Conservation (phyloP, 2,797 vertebrate species). For the Aulostomus chinensis region DNA sequence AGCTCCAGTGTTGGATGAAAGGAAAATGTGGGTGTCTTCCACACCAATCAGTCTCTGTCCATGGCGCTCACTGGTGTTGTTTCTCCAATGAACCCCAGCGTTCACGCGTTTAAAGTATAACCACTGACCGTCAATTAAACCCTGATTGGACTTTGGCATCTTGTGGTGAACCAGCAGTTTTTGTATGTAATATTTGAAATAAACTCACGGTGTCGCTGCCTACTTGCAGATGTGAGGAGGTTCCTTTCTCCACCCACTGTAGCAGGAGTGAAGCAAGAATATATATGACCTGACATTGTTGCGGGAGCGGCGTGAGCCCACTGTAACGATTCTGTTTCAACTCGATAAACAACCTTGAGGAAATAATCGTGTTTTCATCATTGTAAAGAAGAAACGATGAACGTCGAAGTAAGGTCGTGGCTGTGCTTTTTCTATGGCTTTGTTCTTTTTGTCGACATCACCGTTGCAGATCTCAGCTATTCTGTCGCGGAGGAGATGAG, state of each 20-base stretch:
- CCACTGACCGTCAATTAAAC: neutral
- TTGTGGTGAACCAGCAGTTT: accelerated
- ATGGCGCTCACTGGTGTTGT: slow-evolving; percentile 12
- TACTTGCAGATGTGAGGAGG: slow-evolving; percentile 16
- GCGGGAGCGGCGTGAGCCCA: neutral
- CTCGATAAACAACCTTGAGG: accelerated
- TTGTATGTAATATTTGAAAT: slow-evolving; percentile 26
- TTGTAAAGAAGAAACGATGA: neutral
- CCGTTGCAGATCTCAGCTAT: slow-evolving; percentile 71
- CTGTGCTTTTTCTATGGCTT: slow-evolving; percentile 5
- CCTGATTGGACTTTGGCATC: accelerated
- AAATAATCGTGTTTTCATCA: accelerated
- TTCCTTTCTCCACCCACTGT: slow-evolving; percentile 39
- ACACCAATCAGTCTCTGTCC: neutral
- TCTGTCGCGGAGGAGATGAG: slow-evolving; percentile 69
- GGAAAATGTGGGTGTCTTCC: accelerated
- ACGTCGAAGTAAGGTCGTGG: too few relatives aligned
- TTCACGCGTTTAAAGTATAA: too few relatives aligned
- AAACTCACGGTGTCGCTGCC: slow-evolving; percentile 55
- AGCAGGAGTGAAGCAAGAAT: neutral
- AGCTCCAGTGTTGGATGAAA: accelerated
- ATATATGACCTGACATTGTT: slow-evolving; percentile 18
- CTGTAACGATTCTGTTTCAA: accelerated
- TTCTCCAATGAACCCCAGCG: too few relatives aligned
- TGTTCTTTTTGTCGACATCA: slow-evolving; percentile 23